Evolutionary conservation across 2,888 invertebrate species (phyloP), one percentile per base, ranked within the genome.

Genomic region (Rhagonycha fulva): DNA sequence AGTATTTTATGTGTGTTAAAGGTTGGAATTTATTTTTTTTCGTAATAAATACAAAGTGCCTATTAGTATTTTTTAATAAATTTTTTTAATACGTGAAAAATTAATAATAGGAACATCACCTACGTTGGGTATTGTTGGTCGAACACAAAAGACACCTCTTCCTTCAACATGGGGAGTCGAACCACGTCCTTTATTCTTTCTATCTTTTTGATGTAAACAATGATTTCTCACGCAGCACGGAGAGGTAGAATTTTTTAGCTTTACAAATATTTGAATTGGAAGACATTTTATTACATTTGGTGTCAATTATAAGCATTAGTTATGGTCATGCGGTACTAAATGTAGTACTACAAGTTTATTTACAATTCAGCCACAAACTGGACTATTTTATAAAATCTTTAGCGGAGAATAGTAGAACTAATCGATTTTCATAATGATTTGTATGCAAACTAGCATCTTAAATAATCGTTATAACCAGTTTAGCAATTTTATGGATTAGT

Each of bases 281-380:
- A 74, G 77, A 76, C 77, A 75, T 78, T 81, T 81, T 81, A 80
- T 79, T 78, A 77, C 75, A 70, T 66, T 70, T 72, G 70, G 70
- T 78, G 81, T 79, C 80, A 80, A 80, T 80, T 79, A 72, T 81
- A 81, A 81, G 80, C 71, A 76, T 79, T 80, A 80, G 80, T 81
- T 81, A 81, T 75, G 80, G 76, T 71, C 79, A 78, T 81, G 74
- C 74, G 70, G 77, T 74, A 78, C 80, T 80, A 81, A 76, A 72
- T 76, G 74, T 71, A 77, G 78, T 79, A 76, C 75, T 74, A 74
- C 68, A 28, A 71, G 63, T 63, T 72, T 72, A 26, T 63, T 72
- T 76, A 73, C 70, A 68, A 30, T 76, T 30, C 70, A 32, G 61
- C 71, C 60, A 74, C 14, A 70, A 68, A 32, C 28, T 68, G 47